Percentiles rank a stretch among this genome's conserved stretches.
Evolutionary conservation across 2,888 invertebrate species (phyloP).

Genomic region (Caradrina kadenii): DNA sequence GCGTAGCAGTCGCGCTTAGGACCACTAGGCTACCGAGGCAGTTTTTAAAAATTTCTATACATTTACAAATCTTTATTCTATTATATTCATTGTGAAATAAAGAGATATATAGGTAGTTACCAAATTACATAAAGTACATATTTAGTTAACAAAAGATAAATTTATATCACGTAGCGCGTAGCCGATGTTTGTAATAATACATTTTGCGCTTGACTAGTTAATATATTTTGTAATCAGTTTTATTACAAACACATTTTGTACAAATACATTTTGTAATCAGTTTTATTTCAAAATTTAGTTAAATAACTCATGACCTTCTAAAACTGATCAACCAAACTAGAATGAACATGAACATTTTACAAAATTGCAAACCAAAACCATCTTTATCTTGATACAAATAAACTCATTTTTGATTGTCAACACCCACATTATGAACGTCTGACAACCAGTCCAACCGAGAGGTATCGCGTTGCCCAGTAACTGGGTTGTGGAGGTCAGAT

Average conservation of each 20-base stretch:
- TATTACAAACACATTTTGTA: no score
- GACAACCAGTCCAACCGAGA: no score
- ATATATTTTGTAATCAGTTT: conserved; percentile 10
- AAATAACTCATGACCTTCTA: neutral
- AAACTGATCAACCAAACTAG: neutral
- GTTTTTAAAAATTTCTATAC: no score
- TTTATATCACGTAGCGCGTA: conserved; percentile 14
- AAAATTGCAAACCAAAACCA: neutral
- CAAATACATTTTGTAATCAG: conserved; percentile 8
- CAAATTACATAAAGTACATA: neutral
- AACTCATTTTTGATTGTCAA: no score
- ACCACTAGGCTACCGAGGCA: no score
- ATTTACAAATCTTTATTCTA: neutral
- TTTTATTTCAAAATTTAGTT: conserved; percentile 1
- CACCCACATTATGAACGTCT: no score
- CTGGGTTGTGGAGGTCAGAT: no score
- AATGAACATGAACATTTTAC: neutral
- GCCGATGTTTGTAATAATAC: neutral
- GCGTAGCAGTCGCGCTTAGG: no score
- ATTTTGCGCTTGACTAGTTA: conserved; percentile 30
- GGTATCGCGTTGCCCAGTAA: no score
- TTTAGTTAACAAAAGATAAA: conserved; percentile 19
- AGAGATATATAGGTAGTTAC: no score
- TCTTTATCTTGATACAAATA: no score
- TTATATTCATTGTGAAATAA: neutral